These are phyloP conservation scores for Oscheius onirici DNA, from an alignment of 2,888 invertebrate genomes.

Conservation along the genomic window DNA sequence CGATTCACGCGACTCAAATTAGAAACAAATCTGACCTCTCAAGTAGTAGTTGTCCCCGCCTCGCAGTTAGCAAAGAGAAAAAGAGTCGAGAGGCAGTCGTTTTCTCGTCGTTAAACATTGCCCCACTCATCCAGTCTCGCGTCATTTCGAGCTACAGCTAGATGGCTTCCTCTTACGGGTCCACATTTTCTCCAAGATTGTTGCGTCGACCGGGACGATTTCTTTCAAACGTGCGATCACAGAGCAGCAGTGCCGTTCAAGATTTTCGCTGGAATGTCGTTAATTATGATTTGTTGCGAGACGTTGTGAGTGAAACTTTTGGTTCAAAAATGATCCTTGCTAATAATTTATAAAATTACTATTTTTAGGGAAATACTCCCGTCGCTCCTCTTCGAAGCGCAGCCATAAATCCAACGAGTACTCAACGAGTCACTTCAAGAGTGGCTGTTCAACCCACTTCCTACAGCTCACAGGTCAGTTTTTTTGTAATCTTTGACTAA, in stretches of 20 bases:
- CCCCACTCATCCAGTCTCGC: slow-evolving; percentile 1
- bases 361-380: not conserved
- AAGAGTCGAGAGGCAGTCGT: not conserved
- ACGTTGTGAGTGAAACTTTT: slow-evolving; percentile 5
- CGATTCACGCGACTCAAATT: not conserved
- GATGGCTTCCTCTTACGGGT: slow-evolving; percentile 12
- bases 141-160: not conserved
- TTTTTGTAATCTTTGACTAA: not conserved
- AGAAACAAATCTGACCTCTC: not conserved
- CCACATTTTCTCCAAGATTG: slow-evolving; percentile 1
- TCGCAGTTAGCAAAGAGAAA: not conserved
- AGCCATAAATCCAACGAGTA: slow-evolving; percentile 12
- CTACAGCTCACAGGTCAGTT: slow-evolving; percentile 11
- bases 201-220: slow-evolving; percentile 4
- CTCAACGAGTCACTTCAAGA: slow-evolving; percentile 17
- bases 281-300: slow-evolving; percentile 5
- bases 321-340: not conserved
- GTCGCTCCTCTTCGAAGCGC: slow-evolving; percentile 21
- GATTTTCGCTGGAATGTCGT: slow-evolving; percentile 18
- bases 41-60: slow-evolving; percentile 4
- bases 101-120: slow-evolving; percentile 20
- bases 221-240: not conserved
- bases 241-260: slow-evolving; percentile 3
- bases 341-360: not conserved
- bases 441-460: slow-evolving; percentile 13